phyloP scores from a whole-genome alignment of 2,797 vertebrate species.

The Thamnophis elegans region DNA sequence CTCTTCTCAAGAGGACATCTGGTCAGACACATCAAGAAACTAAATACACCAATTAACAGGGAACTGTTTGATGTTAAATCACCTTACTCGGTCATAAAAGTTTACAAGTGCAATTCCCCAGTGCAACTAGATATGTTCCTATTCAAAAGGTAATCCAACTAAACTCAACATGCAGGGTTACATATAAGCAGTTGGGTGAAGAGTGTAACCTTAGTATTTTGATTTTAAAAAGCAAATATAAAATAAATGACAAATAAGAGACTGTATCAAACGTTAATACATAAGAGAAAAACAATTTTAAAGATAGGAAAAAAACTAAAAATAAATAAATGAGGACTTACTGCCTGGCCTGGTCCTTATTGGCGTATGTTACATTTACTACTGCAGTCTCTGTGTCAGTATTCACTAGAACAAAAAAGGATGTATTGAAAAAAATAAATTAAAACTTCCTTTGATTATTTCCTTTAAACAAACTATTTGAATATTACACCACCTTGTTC shows the following conservation, averaged over 20 bases:
- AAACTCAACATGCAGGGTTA: neutral
- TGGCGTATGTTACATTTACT: conserved; percentile 94
- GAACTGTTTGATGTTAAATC: neutral
- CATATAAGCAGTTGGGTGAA: neutral
- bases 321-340: conserved; percentile 74
- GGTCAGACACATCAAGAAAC: neutral
- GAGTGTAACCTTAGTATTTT: neutral
- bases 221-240: neutral
- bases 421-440: conserved; percentile 4
- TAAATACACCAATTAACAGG: neutral
- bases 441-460: conserved; percentile 35
- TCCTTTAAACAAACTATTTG: conserved; percentile 45
- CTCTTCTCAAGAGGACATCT: neutral
- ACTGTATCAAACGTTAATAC: neutral
- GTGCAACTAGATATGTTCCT: neutral
- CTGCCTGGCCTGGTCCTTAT: conserved; percentile 97
- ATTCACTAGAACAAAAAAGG: conserved; percentile 83
- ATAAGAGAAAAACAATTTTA: neutral
- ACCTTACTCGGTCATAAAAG: neutral
- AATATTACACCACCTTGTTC: conserved; percentile 87
- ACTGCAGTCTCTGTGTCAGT: conserved; percentile 98
- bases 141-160: neutral
- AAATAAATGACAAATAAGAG: neutral
- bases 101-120: neutral
- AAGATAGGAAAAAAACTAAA: neutral